Conservation (phyloP, 2,797 vertebrate species). For the Dendrocincla tyrannina region DNA sequence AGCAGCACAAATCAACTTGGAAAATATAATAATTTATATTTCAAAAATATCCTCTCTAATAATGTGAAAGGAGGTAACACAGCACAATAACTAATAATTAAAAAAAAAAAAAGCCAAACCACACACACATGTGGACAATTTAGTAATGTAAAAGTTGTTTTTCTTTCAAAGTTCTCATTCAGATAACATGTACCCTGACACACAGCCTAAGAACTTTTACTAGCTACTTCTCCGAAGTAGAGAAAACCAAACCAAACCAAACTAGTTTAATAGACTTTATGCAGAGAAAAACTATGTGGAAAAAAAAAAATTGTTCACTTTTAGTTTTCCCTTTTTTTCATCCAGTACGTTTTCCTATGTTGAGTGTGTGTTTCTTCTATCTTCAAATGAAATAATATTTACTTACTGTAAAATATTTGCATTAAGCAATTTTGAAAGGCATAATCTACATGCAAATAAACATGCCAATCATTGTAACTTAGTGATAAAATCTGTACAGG, state of each 20-base stretch:
- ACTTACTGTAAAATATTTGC: neutral
- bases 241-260: neutral
- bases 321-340: neutral
- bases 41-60: neutral
- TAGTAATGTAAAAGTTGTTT: neutral
- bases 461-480: neutral
- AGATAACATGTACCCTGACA: neutral
- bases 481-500: neutral
- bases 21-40: slow-evolving; percentile 5
- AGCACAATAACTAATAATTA: neutral
- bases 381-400: neutral
- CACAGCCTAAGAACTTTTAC: neutral
- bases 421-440: neutral
- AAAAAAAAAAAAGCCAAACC: fast-evolving
- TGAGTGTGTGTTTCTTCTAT: neutral
- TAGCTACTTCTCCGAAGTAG: neutral
- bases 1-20: neutral
- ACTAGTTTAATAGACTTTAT: neutral
- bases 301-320: neutral
- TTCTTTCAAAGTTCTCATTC: neutral
- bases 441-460: neutral
- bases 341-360: neutral
- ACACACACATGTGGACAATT: neutral
- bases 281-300: neutral
- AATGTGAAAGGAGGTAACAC: neutral